Evolutionary conservation across 1,140 invertebrate genomes (phyloP).

Genomic region (Drosophila parabipectinata): DNA sequence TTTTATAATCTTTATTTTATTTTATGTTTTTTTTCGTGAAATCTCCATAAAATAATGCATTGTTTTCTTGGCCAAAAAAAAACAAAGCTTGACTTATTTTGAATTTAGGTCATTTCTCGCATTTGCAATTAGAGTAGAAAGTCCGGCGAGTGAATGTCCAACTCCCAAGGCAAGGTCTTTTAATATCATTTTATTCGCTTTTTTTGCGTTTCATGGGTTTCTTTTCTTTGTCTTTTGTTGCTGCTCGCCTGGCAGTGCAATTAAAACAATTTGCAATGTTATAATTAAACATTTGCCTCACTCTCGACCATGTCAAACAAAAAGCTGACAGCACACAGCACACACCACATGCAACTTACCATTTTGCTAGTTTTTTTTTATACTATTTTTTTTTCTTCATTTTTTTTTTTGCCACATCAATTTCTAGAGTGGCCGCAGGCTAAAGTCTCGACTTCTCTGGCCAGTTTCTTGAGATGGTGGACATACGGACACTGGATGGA

Average conservation of each 20-base stretch:
- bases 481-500: slow-evolving; percentile 12
- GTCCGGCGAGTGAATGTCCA: slow-evolving; percentile 24
- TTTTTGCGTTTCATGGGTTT: neutral
- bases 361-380: slow-evolving; percentile 1
- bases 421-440: slow-evolving; percentile 41
- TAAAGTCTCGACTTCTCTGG: slow-evolving; percentile 43
- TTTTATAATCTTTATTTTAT: too few relatives aligned
- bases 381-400: neutral
- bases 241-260: slow-evolving; percentile 39
- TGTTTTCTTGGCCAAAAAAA: neutral
- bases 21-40: too few relatives aligned
- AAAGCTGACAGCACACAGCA: slow-evolving; percentile 30
- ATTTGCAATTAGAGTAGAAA: slow-evolving; percentile 30
- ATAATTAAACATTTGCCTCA: slow-evolving; percentile 71
- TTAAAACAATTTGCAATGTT: slow-evolving; percentile 69
- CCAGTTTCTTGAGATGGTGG: slow-evolving; percentile 15
- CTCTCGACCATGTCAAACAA: slow-evolving; percentile 61
- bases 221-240: slow-evolving; percentile 4
- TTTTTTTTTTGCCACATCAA: slow-evolving; percentile 5
- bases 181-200: slow-evolving; percentile 30
- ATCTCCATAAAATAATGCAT: neutral
- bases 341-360: slow-evolving; percentile 36
- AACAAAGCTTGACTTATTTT: neutral
- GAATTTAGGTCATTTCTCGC: slow-evolving; percentile 27
- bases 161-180: slow-evolving; percentile 31